These are phyloP conservation scores for Paedocypris micromegethes DNA, from an alignment of 2,797 vertebrate species.

Conservation along the genomic window DNA sequence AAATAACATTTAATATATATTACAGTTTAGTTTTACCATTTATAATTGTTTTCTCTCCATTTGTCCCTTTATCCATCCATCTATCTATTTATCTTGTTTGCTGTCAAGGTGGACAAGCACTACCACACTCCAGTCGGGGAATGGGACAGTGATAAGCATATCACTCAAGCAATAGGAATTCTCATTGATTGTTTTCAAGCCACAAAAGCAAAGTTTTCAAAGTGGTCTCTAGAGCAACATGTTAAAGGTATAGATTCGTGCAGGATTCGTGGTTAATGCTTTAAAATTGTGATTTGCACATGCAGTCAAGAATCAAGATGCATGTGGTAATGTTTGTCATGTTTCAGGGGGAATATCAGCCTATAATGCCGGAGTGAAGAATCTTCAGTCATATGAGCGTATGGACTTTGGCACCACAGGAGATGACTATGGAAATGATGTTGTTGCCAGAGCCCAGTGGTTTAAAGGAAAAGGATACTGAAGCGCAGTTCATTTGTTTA, in stretches of 20 bases:
- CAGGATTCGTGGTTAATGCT: too few relatives aligned
- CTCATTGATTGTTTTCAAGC: conserved; percentile 34
- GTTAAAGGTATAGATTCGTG: conserved; percentile 47
- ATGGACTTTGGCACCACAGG: conserved; percentile 51
- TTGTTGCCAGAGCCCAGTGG: conserved; percentile 54
- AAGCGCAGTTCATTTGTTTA: not conserved
- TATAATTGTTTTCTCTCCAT: too few relatives aligned
- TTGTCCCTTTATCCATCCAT: not conserved
- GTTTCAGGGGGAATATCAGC: conserved; percentile 53
- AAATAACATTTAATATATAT: too few relatives aligned
- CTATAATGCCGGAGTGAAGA: conserved; percentile 49
- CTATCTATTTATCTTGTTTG: not conserved
- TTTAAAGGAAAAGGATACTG: conserved; percentile 47
- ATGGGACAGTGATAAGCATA: conserved; percentile 51
- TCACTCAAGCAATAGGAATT: conserved; percentile 45
- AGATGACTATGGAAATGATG: conserved; percentile 53
- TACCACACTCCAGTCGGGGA: conserved; percentile 37
- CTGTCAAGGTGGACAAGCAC: conserved; percentile 51
- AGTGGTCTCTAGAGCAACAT: conserved; percentile 52
- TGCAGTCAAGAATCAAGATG: not conserved
- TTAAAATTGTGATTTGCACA: not conserved
- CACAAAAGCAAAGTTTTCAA: conserved; percentile 45
- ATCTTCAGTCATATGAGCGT: conserved; percentile 43
- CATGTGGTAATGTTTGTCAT: not conserved
- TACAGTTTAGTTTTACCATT: too few relatives aligned